These are phyloP conservation scores for Podargus strigoides DNA, from an alignment of 2,797 vertebrate species.

Conservation along the genomic window DNA sequence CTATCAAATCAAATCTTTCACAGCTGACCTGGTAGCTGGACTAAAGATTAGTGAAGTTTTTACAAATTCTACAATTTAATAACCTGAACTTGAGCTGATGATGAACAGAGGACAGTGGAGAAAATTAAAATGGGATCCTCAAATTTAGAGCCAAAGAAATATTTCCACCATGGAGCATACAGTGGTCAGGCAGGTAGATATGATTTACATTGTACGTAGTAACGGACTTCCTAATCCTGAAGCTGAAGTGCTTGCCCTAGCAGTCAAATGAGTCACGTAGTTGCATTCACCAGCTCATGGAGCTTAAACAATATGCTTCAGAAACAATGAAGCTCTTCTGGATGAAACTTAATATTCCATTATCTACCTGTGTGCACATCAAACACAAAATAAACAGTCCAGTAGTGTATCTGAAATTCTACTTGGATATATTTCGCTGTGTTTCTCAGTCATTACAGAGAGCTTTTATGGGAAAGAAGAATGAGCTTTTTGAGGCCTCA, in stretches of 20 bases:
- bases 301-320: not conserved
- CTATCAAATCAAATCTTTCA: not conserved
- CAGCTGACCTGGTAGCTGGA: not conserved
- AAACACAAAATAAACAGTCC: not conserved
- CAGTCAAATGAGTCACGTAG: not conserved
- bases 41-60: not conserved
- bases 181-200: not conserved
- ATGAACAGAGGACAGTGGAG: not conserved
- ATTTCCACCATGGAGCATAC: not conserved
- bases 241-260: not conserved
- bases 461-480: conserved; percentile 8
- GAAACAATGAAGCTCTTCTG: not conserved
- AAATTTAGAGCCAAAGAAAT: not conserved
- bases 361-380: not conserved
- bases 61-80: not conserved
- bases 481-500: not conserved
- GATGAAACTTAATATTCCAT: not conserved
- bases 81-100: not conserved
- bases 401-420: not conserved
- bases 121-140: not conserved
- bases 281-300: not conserved
- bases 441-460: not conserved
- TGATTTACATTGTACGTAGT: not conserved
- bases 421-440: not conserved
- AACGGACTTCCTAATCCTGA: not conserved